Evolutionary conservation across 2,797 vertebrate species (phyloP).

Genomic region (Coregonus sp.): DNA sequence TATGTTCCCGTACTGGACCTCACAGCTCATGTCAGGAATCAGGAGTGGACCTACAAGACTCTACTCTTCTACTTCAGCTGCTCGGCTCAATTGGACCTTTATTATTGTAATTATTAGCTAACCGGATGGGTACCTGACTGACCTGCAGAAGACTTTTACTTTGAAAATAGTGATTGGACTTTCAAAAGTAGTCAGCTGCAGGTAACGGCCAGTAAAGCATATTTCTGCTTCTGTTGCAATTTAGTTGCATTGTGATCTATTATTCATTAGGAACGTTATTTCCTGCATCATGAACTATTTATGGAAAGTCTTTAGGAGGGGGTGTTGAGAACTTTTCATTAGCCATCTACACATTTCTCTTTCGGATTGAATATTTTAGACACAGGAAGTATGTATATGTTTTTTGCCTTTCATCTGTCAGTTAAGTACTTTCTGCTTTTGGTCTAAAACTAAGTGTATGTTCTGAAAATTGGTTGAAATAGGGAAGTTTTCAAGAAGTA

Average conservation of each 20-base stretch:
- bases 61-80: background rate
- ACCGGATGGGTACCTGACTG: background rate
- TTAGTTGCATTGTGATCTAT: constrained; percentile 29
- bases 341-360: background rate
- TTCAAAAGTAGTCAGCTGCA: constrained; percentile 14
- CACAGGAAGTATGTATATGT: background rate
- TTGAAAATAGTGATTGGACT: background rate
- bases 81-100: background rate
- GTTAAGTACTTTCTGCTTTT: background rate
- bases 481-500: background rate
- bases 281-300: constrained; percentile 12
- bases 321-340: background rate
- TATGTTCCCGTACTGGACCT: background rate
- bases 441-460: background rate
- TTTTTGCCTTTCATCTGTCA: background rate
- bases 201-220: constrained; percentile 11
- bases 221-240: constrained; percentile 24
- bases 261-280: constrained; percentile 34
- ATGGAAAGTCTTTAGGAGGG: background rate
- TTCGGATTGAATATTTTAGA: background rate
- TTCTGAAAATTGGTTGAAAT: background rate
- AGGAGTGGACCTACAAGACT: background rate
- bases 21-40: background rate
- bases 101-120: background rate
- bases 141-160: background rate